These are phyloP conservation scores for human (Homo sapiens) DNA, from an alignment of 2,113 vertebrate genomes.

Conservation along the genomic window GRCh38 chr6:70988501-70989000, in stretches of 20 bases:
- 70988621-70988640: not conserved
- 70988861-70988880: not conserved
- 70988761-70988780: not conserved
- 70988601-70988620: not conserved
- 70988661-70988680: not conserved
- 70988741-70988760: not conserved
- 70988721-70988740: not conserved
- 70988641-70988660: not conserved
- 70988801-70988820: not conserved
- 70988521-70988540: not conserved
- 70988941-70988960: not conserved
- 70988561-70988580: not conserved
- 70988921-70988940: not conserved
- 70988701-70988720: not conserved
- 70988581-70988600: not conserved
- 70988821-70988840: not conserved
- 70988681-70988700: not conserved
- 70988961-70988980: not conserved
- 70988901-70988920: not conserved
- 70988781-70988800: not conserved
- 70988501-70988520: not conserved
- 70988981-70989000: not conserved
- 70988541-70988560: not conserved
- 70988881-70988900: not conserved
- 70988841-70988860: not conserved